These are phyloP conservation scores for Pomatorhinus ruficollis DNA, from an alignment of 2,113 vertebrate genomes.

Conservation along the genomic window DNA sequence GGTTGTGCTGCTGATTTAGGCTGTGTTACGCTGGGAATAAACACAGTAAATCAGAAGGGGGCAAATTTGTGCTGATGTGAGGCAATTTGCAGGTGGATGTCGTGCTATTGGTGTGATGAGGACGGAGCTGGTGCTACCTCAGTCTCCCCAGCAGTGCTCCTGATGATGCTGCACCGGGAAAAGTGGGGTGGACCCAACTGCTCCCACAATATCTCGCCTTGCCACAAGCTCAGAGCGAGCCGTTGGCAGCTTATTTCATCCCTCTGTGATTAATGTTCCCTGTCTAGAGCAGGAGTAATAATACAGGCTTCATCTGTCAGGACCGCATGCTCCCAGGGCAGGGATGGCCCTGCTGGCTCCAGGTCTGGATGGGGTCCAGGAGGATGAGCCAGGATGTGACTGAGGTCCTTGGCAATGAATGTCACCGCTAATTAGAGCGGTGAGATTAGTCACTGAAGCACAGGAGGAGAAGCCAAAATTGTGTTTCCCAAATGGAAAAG, in stretches of 20 bases:
- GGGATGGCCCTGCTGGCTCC: background rate
- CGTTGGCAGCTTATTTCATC: background rate
- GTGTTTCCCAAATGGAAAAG: background rate
- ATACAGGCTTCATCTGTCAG: background rate
- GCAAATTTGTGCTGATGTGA: background rate
- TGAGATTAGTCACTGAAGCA: background rate
- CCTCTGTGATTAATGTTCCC: conserved; percentile 5
- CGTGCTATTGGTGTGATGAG: background rate
- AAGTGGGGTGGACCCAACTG: background rate
- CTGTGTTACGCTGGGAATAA: background rate
- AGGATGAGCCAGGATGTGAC: background rate
- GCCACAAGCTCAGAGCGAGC: background rate
- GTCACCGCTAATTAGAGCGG: background rate
- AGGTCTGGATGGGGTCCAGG: background rate
- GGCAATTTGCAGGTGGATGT: background rate
- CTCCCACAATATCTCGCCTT: background rate
- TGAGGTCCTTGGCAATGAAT: background rate
- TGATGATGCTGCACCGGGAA: background rate
- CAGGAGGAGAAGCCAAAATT: background rate
- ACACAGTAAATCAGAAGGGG: background rate
- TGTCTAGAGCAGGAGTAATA: background rate
- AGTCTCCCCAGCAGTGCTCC: background rate
- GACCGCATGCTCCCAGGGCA: background rate
- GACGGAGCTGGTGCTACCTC: background rate
- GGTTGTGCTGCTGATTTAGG: background rate